Conservation (phyloP, 1,140 invertebrate genomes). For the Helicoverpa armigera region DNA sequence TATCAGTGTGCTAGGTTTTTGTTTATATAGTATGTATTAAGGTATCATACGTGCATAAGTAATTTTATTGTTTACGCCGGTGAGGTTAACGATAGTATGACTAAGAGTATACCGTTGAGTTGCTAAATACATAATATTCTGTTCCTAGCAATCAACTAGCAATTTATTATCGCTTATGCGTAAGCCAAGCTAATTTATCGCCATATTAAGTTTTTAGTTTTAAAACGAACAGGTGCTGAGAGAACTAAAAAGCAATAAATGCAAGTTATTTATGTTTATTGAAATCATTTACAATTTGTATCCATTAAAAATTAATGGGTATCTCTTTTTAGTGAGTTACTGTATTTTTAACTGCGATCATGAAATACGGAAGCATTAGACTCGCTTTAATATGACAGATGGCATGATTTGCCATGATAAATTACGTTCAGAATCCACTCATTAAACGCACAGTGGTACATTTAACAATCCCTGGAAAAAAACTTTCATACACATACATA, state of each 20-base stretch:
- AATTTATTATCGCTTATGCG: conserved; percentile 24
- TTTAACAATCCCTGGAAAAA: neutral
- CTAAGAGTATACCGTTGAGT: conserved; percentile 11
- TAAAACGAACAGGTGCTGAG: neutral
- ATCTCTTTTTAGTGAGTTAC: neutral
- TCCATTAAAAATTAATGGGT: neutral
- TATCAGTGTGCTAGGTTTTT: neutral
- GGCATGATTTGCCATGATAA: neutral
- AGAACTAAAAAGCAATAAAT: neutral
- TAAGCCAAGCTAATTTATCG: neutral
- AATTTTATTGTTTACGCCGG: neutral
- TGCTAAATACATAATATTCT: neutral
- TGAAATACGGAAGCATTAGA: conserved; percentile 3
- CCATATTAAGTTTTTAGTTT: neutral
- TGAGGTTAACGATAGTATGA: conserved; percentile 22
- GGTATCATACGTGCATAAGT: conserved; percentile 15
- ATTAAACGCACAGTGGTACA: conserved; percentile 1
- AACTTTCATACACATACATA: neutral
- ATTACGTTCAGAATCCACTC: neutral
- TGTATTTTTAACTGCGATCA: neutral
- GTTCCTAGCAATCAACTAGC: neutral
- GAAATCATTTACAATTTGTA: neutral
- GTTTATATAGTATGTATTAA: neutral
- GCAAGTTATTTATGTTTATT: neutral
- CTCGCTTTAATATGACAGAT: neutral